phyloP scores from a whole-genome alignment of 1,140 invertebrate species.

The Drosophila teissieri region DNA sequence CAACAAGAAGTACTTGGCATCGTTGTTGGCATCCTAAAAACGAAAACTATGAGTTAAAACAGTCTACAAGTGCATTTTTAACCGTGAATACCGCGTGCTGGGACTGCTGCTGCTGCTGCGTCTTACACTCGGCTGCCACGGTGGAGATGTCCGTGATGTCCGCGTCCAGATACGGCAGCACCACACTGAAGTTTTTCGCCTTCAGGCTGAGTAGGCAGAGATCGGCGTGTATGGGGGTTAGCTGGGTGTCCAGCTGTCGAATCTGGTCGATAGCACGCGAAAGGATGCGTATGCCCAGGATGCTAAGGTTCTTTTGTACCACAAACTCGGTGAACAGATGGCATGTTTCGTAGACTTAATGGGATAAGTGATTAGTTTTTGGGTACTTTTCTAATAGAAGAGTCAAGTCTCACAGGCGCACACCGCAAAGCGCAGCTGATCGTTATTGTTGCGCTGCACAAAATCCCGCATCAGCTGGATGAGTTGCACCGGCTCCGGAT shows the following conservation, averaged over 20 bases:
- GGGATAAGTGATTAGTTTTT: neutral
- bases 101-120: conserved; percentile 69
- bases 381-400: neutral
- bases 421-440: conserved; percentile 93
- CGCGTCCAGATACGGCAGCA: conserved; percentile 93
- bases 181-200: conserved; percentile 96
- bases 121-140: conserved; percentile 72
- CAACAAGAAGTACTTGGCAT: conserved; percentile 96
- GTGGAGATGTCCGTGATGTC: conserved; percentile 95
- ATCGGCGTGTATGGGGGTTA: conserved; percentile 97
- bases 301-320: conserved; percentile 90
- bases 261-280: conserved; percentile 95
- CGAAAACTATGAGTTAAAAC: neutral
- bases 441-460: conserved; percentile 92
- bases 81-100: conserved; percentile 57
- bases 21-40: conserved; percentile 89
- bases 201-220: conserved; percentile 96
- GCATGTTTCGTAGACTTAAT: conserved; percentile 94
- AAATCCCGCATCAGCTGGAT: conserved; percentile 89
- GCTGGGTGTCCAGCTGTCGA: conserved; percentile 93
- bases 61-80: no score
- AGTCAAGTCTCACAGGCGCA: conserved; percentile 91
- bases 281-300: conserved; percentile 93
- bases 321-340: conserved; percentile 92
- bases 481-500: conserved; percentile 82